Percentiles rank a stretch among this genome's conserved stretches.
These are phyloP conservation scores for Psephotus haematonotus DNA, from an alignment of 2,113 vertebrate genomes.

Conservation along the genomic window DNA sequence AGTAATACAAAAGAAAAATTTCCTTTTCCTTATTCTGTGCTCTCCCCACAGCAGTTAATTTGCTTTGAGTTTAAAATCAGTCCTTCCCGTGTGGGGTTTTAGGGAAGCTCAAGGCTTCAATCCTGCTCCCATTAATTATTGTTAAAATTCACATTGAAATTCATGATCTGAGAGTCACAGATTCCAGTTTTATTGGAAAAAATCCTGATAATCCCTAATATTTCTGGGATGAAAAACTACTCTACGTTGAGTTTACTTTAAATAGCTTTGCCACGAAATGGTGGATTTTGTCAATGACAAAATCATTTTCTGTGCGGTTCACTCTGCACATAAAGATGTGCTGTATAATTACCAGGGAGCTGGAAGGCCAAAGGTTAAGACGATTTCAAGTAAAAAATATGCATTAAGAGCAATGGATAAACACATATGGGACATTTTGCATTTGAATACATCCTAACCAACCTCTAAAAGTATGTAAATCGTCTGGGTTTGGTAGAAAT, in stretches of 20 bases:
- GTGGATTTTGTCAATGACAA: neutral
- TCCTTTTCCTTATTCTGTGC: neutral
- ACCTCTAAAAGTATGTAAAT: neutral
- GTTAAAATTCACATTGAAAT: neutral
- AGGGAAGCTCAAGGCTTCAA: neutral
- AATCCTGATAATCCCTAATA: neutral
- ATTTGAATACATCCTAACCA: constrained; percentile 10
- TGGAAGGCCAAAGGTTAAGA: neutral
- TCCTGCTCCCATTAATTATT: neutral
- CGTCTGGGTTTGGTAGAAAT: neutral
- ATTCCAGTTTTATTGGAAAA: neutral
- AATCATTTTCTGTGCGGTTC: neutral
- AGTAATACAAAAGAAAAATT: neutral
- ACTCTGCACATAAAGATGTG: neutral
- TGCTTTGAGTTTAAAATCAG: constrained; percentile 12
- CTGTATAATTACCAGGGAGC: neutral
- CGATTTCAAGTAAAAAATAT: neutral
- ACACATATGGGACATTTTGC: neutral
- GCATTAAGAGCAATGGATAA: neutral
- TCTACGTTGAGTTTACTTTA: neutral
- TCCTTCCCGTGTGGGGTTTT: neutral
- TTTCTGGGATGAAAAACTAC: neutral
- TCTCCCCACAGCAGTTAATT: neutral
- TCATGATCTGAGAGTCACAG: neutral
- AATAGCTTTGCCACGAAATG: neutral